Conservation (phyloP, 2,888 invertebrate species). For the Andrena trimmerana region DNA sequence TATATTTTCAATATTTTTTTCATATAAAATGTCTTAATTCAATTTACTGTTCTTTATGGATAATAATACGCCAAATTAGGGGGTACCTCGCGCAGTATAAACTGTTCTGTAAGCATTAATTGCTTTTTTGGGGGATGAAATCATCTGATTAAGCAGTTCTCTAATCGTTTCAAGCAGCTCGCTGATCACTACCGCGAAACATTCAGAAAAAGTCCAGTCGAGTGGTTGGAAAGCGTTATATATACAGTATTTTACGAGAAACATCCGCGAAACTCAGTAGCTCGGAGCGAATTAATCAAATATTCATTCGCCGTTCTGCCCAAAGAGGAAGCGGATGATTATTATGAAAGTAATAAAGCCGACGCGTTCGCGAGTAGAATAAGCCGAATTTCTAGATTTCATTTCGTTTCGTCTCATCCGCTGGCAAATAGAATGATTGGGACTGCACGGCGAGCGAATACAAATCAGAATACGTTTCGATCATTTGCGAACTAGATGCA, state of each 20-base stretch:
- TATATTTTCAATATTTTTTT: too few relatives aligned
- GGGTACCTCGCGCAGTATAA: too few relatives aligned
- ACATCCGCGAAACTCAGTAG: constrained; percentile 9
- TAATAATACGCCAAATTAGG: too few relatives aligned
- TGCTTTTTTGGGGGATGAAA: too few relatives aligned
- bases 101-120: too few relatives aligned
- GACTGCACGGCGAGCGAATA: constrained; percentile 61
- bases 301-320: constrained; percentile 49
- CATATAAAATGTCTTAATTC: too few relatives aligned
- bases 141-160: too few relatives aligned
- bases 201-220: too few relatives aligned
- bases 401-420: constrained; percentile 70
- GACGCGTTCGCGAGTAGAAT: constrained; percentile 63
- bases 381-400: constrained; percentile 71
- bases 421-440: constrained; percentile 70
- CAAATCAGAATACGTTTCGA: constrained; percentile 68
- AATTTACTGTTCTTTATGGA: too few relatives aligned
- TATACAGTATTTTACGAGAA: neutral
- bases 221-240: too few relatives aligned
- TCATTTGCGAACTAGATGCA: constrained; percentile 53
- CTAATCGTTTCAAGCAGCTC: too few relatives aligned
- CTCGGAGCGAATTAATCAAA: constrained; percentile 38
- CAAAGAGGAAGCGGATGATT: constrained; percentile 52
- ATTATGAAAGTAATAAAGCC: constrained; percentile 73
- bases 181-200: too few relatives aligned